phyloP scores from a whole-genome alignment of 2,797 vertebrate species.

The Distichodus sexfasciatus region DNA sequence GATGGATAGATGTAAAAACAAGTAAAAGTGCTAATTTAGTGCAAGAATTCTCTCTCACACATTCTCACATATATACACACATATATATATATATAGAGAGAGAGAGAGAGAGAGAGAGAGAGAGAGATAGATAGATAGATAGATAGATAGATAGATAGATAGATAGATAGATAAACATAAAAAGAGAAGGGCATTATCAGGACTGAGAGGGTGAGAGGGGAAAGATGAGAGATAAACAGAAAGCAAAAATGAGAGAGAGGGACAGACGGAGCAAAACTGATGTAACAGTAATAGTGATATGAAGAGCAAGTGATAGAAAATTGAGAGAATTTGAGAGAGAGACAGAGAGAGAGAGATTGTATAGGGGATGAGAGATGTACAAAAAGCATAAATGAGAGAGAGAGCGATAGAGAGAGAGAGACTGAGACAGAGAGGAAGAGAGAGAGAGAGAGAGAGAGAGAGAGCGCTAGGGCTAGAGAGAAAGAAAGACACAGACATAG shows the following conservation, averaged over 20 bases:
- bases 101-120: not conserved
- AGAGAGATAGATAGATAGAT: not conserved
- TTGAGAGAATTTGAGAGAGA: too few species aligned
- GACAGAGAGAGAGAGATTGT: too few species aligned
- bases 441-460: not conserved
- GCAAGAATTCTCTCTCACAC: too few species aligned
- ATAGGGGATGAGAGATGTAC: too few species aligned
- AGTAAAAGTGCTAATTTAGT: too few species aligned
- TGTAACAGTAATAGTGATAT: too few species aligned
- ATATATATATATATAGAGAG: not conserved
- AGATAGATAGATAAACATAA: slow-evolving; percentile 15
- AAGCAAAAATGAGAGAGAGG: not conserved
- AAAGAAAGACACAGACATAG: not conserved
- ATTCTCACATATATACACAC: too few species aligned
- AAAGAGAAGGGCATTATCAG: not conserved
- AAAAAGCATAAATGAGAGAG: not conserved
- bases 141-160: slow-evolving; percentile 8
- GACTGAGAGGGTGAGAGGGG: not conserved
- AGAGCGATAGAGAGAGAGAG: not conserved
- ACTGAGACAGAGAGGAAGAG: not conserved
- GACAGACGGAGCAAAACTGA: not conserved
- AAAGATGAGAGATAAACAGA: not conserved
- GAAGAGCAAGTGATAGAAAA: too few species aligned
- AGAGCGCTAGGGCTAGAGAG: not conserved
- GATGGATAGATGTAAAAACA: too few species aligned